These are phyloP conservation scores for Passerculus sandwichensis DNA, from an alignment of 2,797 vertebrate genomes.

Conservation along the genomic window DNA sequence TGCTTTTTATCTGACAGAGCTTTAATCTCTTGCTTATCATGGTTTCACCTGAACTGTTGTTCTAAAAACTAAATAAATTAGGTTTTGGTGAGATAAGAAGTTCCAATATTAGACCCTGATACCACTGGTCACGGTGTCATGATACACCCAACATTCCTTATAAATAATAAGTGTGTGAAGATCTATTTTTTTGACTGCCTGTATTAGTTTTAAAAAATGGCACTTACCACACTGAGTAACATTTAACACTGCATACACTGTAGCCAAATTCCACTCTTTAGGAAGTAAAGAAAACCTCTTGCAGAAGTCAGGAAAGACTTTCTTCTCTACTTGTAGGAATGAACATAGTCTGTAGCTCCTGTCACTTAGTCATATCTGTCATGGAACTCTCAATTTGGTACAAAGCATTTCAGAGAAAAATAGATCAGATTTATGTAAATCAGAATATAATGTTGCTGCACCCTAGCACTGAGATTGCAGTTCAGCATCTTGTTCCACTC, in stretches of 20 bases:
- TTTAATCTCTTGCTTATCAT: conserved; percentile 48
- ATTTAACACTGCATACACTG: neutral
- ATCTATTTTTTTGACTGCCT: neutral
- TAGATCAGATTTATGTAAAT: neutral
- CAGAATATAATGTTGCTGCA: neutral
- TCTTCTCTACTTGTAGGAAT: neutral
- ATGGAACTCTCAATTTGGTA: neutral
- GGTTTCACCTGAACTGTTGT: neutral
- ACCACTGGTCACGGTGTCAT: neutral
- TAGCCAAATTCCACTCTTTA: neutral
- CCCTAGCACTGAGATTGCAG: neutral
- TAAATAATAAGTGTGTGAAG: neutral
- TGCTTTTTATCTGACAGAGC: conserved; percentile 45
- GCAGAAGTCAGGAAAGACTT: neutral
- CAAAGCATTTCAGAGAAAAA: neutral
- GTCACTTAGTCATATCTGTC: neutral
- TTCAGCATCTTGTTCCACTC: neutral
- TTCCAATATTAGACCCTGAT: neutral
- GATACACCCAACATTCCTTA: neutral
- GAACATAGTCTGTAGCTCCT: neutral
- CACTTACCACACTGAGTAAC: neutral
- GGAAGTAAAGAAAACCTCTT: neutral
- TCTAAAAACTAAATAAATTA: conserved; percentile 12
- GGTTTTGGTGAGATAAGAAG: neutral
- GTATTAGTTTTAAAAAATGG: neutral